Percentiles rank a stretch among this genome's conserved stretches.
Evolutionary conservation across 2,888 invertebrate genomes (phyloP).

Genomic region (Callinectes sapidus): DNA sequence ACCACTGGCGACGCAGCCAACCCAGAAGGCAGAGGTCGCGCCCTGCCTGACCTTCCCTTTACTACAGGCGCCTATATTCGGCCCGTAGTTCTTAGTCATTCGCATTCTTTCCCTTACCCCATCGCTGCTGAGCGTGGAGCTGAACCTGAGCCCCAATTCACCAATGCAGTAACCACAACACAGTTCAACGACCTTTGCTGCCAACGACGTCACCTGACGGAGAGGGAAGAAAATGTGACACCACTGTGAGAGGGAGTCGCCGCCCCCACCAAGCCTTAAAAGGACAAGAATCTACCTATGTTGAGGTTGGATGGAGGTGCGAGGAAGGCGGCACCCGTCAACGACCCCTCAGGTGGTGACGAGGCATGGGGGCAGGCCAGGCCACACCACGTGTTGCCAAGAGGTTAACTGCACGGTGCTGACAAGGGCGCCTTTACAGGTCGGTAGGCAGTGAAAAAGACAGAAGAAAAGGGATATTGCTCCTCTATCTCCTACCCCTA

Average conservation of each 20-base stretch:
- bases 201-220: conserved; percentile 6
- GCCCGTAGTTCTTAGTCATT: background rate
- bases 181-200: conserved; percentile 15
- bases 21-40: conserved; percentile 21
- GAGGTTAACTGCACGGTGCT: background rate
- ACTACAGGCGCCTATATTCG: background rate
- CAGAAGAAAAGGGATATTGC: background rate
- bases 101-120: background rate
- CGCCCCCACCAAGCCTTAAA: conserved; percentile 5
- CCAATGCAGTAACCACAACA: background rate
- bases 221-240: background rate
- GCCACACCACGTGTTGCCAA: background rate
- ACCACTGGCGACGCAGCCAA: background rate
- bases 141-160: background rate
- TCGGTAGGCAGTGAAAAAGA: background rate
- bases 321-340: conserved; percentile 10
- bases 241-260: background rate
- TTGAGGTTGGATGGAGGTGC: conserved; percentile 1
- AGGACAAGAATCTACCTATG: conserved; percentile 7
- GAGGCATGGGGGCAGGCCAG: background rate
- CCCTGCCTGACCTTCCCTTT: conserved; percentile 11
- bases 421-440: background rate
- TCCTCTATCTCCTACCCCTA: background rate
- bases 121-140: background rate
- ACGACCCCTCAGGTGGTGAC: background rate